These are phyloP conservation scores for Caenorhabditis wallacei DNA, from an alignment of 2,888 invertebrate species.

Conservation along the genomic window DNA sequence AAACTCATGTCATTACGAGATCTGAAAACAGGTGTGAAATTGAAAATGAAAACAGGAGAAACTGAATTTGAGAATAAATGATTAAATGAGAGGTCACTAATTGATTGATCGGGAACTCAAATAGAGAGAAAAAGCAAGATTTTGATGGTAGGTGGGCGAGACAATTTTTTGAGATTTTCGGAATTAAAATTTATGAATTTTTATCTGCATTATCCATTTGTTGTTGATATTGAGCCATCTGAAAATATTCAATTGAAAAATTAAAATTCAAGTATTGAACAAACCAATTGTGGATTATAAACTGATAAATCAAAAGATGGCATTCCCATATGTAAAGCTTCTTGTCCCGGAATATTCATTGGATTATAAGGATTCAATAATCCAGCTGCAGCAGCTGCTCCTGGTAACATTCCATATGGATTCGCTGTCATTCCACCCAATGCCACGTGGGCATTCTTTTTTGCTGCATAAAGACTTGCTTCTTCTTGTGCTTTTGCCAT, in stretches of 20 bases:
- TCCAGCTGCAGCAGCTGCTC: constrained; percentile 56
- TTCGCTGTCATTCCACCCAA: constrained; percentile 68
- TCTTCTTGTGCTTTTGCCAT: constrained; percentile 99
- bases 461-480: constrained; percentile 98
- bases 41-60: background rate
- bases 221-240: constrained; percentile 68
- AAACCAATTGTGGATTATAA: constrained; percentile 75
- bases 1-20: constrained; percentile 45
- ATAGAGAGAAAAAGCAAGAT: constrained; percentile 40
- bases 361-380: constrained; percentile 73
- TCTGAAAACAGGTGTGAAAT: constrained; percentile 23
- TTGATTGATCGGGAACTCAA: constrained; percentile 27
- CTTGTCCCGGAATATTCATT: constrained; percentile 73
- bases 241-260: background rate
- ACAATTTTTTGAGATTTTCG: background rate
- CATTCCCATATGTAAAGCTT: constrained; percentile 71
- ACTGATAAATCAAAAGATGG: constrained; percentile 72
- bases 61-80: background rate
- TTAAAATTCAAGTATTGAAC: constrained; percentile 6
- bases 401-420: constrained; percentile 69
- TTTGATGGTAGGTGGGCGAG: constrained; percentile 18
- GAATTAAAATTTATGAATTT: constrained; percentile 18
- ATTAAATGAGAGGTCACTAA: constrained; percentile 22
- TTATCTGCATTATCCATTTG: constrained; percentile 67
- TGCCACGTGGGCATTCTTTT: constrained; percentile 88